Base-by-base conservation (phyloP, 2,113 vertebrate genomes). In the Notothenia rossii region DNA sequence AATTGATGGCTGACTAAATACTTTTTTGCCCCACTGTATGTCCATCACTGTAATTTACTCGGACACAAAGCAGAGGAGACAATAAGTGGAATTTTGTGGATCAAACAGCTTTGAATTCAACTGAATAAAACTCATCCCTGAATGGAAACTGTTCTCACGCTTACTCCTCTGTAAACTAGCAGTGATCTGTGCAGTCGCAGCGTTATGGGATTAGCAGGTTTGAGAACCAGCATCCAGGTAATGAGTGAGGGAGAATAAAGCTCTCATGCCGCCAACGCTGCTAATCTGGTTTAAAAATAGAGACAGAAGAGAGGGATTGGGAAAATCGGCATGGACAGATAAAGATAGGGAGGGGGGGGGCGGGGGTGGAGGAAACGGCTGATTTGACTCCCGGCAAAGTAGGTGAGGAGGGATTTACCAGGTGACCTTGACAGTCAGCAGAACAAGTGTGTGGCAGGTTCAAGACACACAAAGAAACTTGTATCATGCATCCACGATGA, bases 211-310 rank as follows among this genome's bases (percentile, higher is more conserved):
- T 92, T 93, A 93, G 50, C 63, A 65, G 83, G 72, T 88, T 60
- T 63, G 85, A 88, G 84, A 91, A 88, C 84, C 36, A 75, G 77
- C 63, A 79, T 81, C 76, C 88, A 92, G 89, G 91, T 91, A 91
- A 87, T 87, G 77, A 90, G 89, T 68, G 87, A 88, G 69, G 58
- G 82, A 87, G 83, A 91, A 91, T 91, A 89, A 92, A 92, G 79
- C 83, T 88, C 76, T 84, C 85, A 72, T 85, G 71, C 79, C 81
- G 86, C 75, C 79, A 61, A 2, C 48, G 45, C 78, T 64, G 83
- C 85, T 93, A 91, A 94, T 88, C 91, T 72, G 85, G 89, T 86
- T 40, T 94, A 93, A 93, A 93, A 94, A 94, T 94, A 94, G 92
- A 82, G 73, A 43, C 74, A 64, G 86, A 79, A 70, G 83, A 77